Conservation (phyloP, 2,797 vertebrate genomes). For the Epinephelus malabaricus region DNA sequence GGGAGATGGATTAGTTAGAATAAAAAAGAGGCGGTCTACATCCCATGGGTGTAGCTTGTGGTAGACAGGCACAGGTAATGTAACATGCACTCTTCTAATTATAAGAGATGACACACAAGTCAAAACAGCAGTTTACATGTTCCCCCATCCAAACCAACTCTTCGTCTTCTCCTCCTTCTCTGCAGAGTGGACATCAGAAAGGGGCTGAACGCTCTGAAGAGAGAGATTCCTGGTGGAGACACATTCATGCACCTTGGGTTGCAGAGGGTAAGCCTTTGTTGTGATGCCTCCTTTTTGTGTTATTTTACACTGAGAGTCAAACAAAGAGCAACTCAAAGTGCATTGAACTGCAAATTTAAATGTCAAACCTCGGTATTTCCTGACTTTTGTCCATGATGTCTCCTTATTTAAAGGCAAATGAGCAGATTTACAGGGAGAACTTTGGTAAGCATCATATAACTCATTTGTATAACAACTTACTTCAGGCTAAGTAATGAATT, state of each 20-base stretch:
- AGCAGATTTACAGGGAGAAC: slow-evolving; percentile 89
- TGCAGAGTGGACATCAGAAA: slow-evolving; percentile 88
- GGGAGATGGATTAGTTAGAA: not conserved
- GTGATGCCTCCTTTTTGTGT: not conserved
- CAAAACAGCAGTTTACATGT: not conserved
- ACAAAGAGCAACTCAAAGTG: not conserved
- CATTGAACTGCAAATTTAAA: not conserved
- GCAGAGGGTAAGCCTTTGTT: slow-evolving; percentile 80
- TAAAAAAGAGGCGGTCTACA: too few species aligned
- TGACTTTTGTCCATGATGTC: slow-evolving; percentile 20
- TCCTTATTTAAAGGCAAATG: slow-evolving; percentile 88
- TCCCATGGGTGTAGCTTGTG: too few species aligned
- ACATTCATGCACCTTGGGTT: slow-evolving; percentile 92
- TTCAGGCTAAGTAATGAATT: not conserved
- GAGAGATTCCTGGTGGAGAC: slow-evolving; percentile 89
- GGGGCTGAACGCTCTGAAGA: slow-evolving; percentile 85
- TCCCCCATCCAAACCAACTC: not conserved
- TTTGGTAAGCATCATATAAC: slow-evolving; percentile 79
- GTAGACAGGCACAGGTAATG: too few species aligned
- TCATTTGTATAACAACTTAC: not conserved
- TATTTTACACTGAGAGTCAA: not conserved
- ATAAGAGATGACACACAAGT: not conserved
- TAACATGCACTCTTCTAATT: too few species aligned
- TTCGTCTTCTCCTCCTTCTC: slow-evolving; percentile 4
- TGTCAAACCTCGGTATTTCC: not conserved